A percentile compares a stretch with the other conserved stretches of the same genome.
Evolutionary conservation across 1,140 invertebrate genomes (phyloP).

Genomic region (Cydia amplana): DNA sequence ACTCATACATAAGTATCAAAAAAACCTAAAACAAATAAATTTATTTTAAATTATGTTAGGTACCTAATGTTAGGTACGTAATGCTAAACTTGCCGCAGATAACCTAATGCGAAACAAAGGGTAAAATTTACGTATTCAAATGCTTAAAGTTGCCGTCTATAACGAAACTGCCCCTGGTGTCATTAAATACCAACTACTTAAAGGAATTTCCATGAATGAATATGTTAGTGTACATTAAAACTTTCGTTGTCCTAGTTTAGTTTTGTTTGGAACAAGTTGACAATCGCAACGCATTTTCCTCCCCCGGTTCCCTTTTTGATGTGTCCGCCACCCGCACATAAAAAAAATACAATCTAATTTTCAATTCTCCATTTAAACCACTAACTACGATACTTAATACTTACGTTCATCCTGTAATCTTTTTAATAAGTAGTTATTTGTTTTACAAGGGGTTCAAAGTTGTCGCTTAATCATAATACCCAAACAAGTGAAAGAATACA

Average conservation of each 20-base stretch:
- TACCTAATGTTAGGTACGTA: neutral
- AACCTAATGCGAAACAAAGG: conserved; percentile 2
- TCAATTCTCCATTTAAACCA: neutral
- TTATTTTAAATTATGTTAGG: too few relatives aligned
- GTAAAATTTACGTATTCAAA: conserved; percentile 13
- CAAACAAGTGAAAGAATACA: neutral
- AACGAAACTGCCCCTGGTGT: conserved; percentile 9
- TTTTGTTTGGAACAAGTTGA: conserved; percentile 28
- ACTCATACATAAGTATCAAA: too few relatives aligned
- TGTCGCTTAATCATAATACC: neutral
- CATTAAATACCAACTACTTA: conserved; percentile 32
- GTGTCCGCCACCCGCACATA: neutral
- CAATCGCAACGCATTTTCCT: neutral
- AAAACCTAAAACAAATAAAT: too few relatives aligned
- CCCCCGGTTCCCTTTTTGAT: conserved; percentile 5
- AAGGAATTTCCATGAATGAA: conserved; percentile 32
- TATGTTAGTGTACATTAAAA: conserved; percentile 32
- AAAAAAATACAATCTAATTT: neutral
- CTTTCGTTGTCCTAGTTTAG: conserved; percentile 25
- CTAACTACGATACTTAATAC: neutral
- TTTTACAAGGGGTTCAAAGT: neutral
- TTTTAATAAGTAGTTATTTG: neutral
- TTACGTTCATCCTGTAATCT: neutral
- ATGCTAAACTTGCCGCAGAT: neutral
- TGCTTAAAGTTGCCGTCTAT: conserved; percentile 24